A percentile compares a stretch with the other conserved stretches of the same genome.
These are phyloP conservation scores for Trididemnum clinides DNA, from an alignment of 23 tunicate species.

Conservation along the genomic window DNA sequence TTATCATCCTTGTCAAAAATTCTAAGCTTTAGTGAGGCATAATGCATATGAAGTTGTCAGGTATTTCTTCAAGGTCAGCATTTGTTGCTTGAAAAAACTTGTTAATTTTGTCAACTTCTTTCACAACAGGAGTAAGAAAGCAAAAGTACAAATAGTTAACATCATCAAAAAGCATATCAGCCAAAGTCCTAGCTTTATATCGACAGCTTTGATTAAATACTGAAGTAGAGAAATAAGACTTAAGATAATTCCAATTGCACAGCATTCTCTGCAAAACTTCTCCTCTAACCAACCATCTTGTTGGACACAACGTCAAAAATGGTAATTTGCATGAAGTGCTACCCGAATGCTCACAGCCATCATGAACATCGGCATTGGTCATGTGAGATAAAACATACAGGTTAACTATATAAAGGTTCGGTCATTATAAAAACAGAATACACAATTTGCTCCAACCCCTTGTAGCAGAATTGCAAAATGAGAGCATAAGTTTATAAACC, in stretches of 20 bases:
- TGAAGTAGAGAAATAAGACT: background rate
- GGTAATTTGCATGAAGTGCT: background rate
- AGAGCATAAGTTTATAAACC: no score
- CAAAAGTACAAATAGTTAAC: background rate
- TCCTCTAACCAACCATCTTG: slow-evolving; percentile 32
- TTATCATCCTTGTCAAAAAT: background rate
- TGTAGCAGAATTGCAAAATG: no score
- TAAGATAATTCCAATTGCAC: background rate
- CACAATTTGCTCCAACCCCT: no score
- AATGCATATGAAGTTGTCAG: background rate
- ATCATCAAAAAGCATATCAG: background rate
- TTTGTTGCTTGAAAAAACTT: slow-evolving; percentile 31
- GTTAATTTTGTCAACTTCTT: background rate
- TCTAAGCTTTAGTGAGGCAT: slow-evolving; percentile 2
- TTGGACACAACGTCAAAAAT: background rate
- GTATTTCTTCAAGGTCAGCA: slow-evolving; percentile 5
- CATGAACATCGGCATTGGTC: slow-evolving; percentile 4
- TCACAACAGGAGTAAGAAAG: slow-evolving; percentile 20
- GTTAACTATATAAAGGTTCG: no score
- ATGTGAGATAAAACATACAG: no score
- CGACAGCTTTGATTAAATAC: background rate
- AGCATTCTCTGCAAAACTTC: slow-evolving; percentile 23
- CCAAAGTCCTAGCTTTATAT: background rate
- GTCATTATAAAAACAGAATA: no score
- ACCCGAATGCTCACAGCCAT: background rate